Percentiles rank a stretch among this genome's conserved stretches.
These are phyloP conservation scores for Perca schrenkii DNA, from an alignment of 2,113 vertebrate species.

Conservation along the genomic window DNA sequence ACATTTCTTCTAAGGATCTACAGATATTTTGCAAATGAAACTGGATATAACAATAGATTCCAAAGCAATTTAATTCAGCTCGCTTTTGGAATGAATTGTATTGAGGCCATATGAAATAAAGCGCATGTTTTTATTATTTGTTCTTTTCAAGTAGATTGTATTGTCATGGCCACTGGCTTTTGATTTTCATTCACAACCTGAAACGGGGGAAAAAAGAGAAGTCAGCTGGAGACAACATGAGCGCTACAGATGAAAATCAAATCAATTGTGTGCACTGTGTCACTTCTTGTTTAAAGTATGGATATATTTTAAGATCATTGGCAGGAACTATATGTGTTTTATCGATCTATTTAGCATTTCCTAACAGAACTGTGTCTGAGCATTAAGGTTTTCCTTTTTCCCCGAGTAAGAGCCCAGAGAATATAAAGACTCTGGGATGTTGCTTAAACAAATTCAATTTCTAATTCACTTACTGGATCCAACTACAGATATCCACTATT, in stretches of 20 bases:
- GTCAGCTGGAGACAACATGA: conserved; percentile 51
- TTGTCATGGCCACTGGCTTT: conserved; percentile 28
- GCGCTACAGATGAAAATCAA: conserved; percentile 23
- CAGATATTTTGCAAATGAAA: conserved; percentile 13
- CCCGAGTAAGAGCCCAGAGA: conserved; percentile 8
- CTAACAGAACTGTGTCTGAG: conserved; percentile 15
- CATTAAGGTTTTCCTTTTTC: conserved; percentile 30
- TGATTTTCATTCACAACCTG: conserved; percentile 31
- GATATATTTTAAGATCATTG: conserved; percentile 19
- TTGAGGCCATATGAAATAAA: conserved; percentile 38
- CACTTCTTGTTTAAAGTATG: conserved; percentile 24
- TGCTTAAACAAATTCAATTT: conserved; percentile 27
- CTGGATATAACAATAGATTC: conserved; percentile 6
- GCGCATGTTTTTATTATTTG: conserved; percentile 35
- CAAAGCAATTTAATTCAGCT: background rate
- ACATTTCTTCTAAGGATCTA: conserved; percentile 18
- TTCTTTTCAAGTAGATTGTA: conserved; percentile 29
- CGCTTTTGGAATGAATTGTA: background rate
- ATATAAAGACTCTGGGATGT: conserved; percentile 5
- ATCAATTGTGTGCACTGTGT: conserved; percentile 12
- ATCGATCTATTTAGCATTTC: conserved; percentile 32
- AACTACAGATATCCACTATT: conserved; percentile 16
- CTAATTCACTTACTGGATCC: conserved; percentile 11
- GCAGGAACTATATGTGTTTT: conserved; percentile 19
- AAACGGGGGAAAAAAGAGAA: background rate